Base-by-base conservation (phyloP, 1,140 invertebrate genomes). In the Chymomyza costata region DNA sequence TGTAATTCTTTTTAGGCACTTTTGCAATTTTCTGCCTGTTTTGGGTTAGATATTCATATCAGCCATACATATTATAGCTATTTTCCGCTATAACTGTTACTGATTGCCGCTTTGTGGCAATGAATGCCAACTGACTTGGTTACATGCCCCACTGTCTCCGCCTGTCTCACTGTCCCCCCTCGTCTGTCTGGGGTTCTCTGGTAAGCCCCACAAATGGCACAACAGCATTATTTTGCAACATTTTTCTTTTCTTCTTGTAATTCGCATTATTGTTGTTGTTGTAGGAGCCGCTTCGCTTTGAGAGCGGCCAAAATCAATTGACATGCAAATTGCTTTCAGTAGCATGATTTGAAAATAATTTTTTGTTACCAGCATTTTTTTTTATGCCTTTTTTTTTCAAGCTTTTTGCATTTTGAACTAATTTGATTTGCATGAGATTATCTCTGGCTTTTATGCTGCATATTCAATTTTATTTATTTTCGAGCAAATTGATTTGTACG, bases 11-110 rank as follows among this genome's bases (percentile, higher is more conserved):
- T 63, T 66, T 63, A 65, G 65, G 61, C 61, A 56, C 62, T 76
- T 76, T 76, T 76, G 70, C 52, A 65, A 62, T 76, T 58, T 60
- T 71, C 54, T 80, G 66, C 55, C 66, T 65, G 28, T 59, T 67
- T 67, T 59, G 67, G 63, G 56, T 59, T 65, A 61, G 55, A 71
- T 73, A 80, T 80, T 80, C 67, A 65, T 80, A 80, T 80, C 73
- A 80, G 67, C 52, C 51, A 53, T 53, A 65, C 67, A 78, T 80
- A 80, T 80, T 80, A 80, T 65, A 68, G 67, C 63, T 54, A 80
- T 80, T 80, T 80, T 80, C 63, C 73, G 73, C 73, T 80, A 80
- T 80, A 80, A 71, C 64, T 80, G 67, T 55, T 65, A 73, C 73
- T 68, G 74, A 80, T 80, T 80, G 73, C 73, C 60, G 67, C 68